Evolutionary conservation across 2,113 vertebrate genomes (phyloP).

Genomic region (Notiomystis cincta): DNA sequence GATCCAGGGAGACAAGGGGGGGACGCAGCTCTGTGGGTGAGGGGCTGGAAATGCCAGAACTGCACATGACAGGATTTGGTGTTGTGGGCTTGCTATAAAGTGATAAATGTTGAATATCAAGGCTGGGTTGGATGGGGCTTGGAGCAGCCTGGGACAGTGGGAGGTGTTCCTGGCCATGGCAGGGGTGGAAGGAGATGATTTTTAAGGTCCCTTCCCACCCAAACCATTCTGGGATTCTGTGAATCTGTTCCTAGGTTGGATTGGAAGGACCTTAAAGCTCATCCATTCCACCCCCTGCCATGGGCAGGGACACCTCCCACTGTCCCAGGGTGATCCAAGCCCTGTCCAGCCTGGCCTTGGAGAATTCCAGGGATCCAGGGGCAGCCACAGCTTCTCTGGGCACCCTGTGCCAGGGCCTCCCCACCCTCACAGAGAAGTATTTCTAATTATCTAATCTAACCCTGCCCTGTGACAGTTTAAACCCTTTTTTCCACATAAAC

Average conservation of each 20-base stretch:
- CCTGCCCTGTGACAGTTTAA: background rate
- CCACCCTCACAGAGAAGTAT: background rate
- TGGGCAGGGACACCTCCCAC: background rate
- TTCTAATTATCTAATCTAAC: accelerated
- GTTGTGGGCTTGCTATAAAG: background rate
- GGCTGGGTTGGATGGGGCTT: background rate
- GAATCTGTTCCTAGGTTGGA: background rate
- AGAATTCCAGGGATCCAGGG: background rate
- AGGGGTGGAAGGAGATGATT: background rate
- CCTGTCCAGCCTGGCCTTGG: accelerated
- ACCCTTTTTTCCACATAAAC: background rate
- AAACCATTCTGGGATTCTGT: background rate
- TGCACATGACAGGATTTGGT: accelerated
- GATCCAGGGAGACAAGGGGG: background rate
- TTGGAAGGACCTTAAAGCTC: background rate
- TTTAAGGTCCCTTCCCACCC: background rate
- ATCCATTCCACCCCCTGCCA: background rate
- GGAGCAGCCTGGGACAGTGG: background rate
- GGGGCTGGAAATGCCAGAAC: background rate
- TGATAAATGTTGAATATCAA: background rate
- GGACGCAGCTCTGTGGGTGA: accelerated
- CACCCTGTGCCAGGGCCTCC: background rate
- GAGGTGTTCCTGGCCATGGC: background rate
- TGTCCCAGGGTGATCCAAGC: accelerated
- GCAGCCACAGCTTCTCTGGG: background rate